These are phyloP conservation scores for Delphinus delphis DNA, from an alignment of 2,113 vertebrate species.

Conservation along the genomic window DNA sequence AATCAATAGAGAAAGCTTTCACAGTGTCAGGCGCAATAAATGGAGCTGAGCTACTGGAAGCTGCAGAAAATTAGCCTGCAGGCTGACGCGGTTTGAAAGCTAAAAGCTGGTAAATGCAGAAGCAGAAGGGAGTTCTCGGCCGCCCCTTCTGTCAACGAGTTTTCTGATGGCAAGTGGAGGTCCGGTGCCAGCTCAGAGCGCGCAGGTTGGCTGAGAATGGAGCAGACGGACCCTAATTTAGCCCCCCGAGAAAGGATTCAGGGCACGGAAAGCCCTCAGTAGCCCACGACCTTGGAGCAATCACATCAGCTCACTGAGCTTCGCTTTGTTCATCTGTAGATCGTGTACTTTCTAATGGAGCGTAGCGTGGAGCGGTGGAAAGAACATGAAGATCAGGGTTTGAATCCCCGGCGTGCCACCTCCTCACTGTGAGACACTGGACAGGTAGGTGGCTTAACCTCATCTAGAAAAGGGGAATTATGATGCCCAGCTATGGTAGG, in stretches of 20 bases:
- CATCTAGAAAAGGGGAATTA: not conserved
- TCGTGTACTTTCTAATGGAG: fast-evolving
- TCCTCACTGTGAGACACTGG: fast-evolving
- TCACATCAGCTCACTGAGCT: fast-evolving
- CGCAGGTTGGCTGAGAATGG: not conserved
- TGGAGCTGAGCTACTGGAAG: constrained; percentile 52
- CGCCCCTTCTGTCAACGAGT: not conserved
- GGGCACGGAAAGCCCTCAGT: fast-evolving
- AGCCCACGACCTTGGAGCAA: not conserved
- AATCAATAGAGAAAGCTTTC: constrained; percentile 65
- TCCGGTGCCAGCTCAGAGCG: not conserved
- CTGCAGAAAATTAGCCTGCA: constrained; percentile 55
- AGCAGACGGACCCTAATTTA: not conserved
- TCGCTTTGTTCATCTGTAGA: fast-evolving
- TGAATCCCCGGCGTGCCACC: not conserved
- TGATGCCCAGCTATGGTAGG: fast-evolving
- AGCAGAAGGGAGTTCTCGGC: not conserved
- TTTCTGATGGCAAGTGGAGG: not conserved
- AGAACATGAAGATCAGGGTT: not conserved
- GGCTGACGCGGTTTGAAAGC: constrained; percentile 3
- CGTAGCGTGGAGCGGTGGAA: fast-evolving
- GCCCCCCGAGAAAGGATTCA: not conserved
- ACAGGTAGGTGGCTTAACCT: not conserved
- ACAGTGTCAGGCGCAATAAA: constrained; percentile 70
- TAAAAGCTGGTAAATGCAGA: not conserved